Percentiles rank a stretch among this genome's conserved stretches.
phyloP scores from a whole-genome alignment of 2,888 invertebrate genomes.

The Thecocarcelia acutangulata region DNA sequence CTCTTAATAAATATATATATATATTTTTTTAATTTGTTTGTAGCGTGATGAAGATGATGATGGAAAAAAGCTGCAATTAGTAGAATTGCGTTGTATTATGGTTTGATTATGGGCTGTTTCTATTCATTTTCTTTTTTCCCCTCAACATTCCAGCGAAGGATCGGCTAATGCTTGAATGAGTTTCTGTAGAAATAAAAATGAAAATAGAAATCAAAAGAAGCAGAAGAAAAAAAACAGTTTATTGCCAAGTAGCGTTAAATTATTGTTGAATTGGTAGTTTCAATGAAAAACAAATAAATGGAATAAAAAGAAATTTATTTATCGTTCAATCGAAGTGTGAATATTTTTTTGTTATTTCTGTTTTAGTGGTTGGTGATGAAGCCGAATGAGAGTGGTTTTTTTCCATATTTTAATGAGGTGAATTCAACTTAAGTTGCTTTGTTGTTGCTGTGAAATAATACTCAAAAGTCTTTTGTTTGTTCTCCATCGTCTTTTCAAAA shows the following conservation, averaged over 20 bases:
- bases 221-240: slow-evolving; percentile 29
- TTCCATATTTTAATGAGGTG: slow-evolving; percentile 28
- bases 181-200: slow-evolving; percentile 21
- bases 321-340: slow-evolving; percentile 43
- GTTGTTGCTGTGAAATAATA: slow-evolving; percentile 6
- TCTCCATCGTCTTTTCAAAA: neutral
- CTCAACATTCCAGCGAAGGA: neutral
- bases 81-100: slow-evolving; percentile 48
- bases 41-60: neutral
- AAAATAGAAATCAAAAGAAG: neutral
- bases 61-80: slow-evolving; percentile 47
- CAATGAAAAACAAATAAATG: slow-evolving; percentile 19
- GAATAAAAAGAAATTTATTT: slow-evolving; percentile 35
- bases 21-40: slow-evolving; percentile 21
- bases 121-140: neutral
- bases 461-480: slow-evolving; percentile 11
- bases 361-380: slow-evolving; percentile 5
- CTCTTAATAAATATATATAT: slow-evolving; percentile 28
- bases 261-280: slow-evolving; percentile 59
- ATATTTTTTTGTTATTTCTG: slow-evolving; percentile 9
- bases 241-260: slow-evolving; percentile 63
- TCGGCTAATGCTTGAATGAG: slow-evolving; percentile 12
- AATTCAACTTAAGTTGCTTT: slow-evolving; percentile 26
- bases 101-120: slow-evolving; percentile 33
- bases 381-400: slow-evolving; percentile 10